Evolutionary conservation across 2,888 invertebrate genomes (phyloP).

Genomic region (Campaea margaritaria): DNA sequence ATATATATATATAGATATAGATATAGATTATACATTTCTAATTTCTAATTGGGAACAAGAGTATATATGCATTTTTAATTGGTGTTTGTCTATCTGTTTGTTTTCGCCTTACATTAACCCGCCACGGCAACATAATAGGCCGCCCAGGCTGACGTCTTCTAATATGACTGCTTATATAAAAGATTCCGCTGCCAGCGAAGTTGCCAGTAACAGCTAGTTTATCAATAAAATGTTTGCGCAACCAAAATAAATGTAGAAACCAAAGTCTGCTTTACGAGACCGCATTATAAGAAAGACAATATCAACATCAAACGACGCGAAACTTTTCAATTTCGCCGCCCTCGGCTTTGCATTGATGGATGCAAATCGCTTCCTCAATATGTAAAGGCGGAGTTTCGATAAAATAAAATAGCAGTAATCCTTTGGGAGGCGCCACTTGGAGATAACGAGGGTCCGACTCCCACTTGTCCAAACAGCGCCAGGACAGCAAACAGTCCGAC

Average conservation of each 20-base stretch:
- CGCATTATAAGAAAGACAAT: constrained; percentile 12
- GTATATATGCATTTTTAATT: too few species aligned
- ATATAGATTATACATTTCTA: too few species aligned
- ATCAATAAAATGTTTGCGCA: too few species aligned
- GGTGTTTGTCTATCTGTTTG: too few species aligned
- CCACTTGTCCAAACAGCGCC: constrained; percentile 8
- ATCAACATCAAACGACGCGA: constrained; percentile 23
- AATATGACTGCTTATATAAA: too few species aligned
- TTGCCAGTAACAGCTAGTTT: too few species aligned
- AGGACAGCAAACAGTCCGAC: not conserved
- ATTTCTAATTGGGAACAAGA: too few species aligned
- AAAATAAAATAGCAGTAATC: constrained; percentile 30
- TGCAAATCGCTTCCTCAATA: constrained; percentile 33
- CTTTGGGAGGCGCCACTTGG: constrained; percentile 9
- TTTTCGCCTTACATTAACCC: too few species aligned
- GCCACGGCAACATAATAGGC: too few species aligned
- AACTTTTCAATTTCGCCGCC: constrained; percentile 38
- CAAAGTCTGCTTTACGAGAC: not conserved
- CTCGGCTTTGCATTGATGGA: constrained; percentile 34
- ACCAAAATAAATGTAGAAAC: not conserved
- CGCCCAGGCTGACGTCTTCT: too few species aligned
- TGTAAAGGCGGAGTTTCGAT: constrained; percentile 23
- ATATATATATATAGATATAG: too few species aligned
- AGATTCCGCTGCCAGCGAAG: too few species aligned
- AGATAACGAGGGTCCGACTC: constrained; percentile 20